Evolutionary conservation across 2,113 vertebrate genomes (phyloP), one percentile per base, ranked within the genome.

Genomic region (Lathamus discolor): DNA sequence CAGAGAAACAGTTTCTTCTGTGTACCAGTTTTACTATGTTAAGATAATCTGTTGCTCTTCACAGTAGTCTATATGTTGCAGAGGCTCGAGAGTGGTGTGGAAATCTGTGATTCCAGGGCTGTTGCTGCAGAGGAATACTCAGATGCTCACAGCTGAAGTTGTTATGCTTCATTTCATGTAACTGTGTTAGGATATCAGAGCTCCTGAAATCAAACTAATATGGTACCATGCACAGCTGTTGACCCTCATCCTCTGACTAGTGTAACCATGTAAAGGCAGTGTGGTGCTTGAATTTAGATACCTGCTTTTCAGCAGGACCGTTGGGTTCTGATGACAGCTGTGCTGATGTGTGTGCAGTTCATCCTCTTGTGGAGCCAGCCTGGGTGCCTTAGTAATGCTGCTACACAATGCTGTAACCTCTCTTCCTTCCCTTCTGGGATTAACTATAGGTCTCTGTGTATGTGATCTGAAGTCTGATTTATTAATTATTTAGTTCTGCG

Each of bases 261-360:
- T 2, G 8, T 44, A 59, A 43, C 64, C 0, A 0, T 43, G 57
- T 41, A 54, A 39, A 17, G 29, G 14, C 19, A 22, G 35, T 18
- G 29, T 19, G 68, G 39, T 35, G 20, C 28, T 51, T 0, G 2
- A 11, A 51, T 33, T 46, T 16, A 4, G 9, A 19, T 33, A 39
- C 18, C 22, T 19, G 29, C 16, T 72, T 43, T 83, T 44, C 9
- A 31, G 27, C 20, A 29, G 33, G 24, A 29, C 29, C 0, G 0
- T 12, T 57, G 68, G 28, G 54, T 61, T 93, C 27, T 39, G 23
- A 6, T 33, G 55, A 5, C 0, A 5, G 17, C 57, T 1, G 3
- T 6, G 1, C 13, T 11, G 7, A 6, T 23, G 33, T 13, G n/a
- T 0, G 1, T 33, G 7, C 5, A 13, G 61, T 15, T 52, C 46